These are phyloP conservation scores for Caenorhabditis japonica DNA, from an alignment of 2,888 invertebrate genomes.

Conservation along the genomic window DNA sequence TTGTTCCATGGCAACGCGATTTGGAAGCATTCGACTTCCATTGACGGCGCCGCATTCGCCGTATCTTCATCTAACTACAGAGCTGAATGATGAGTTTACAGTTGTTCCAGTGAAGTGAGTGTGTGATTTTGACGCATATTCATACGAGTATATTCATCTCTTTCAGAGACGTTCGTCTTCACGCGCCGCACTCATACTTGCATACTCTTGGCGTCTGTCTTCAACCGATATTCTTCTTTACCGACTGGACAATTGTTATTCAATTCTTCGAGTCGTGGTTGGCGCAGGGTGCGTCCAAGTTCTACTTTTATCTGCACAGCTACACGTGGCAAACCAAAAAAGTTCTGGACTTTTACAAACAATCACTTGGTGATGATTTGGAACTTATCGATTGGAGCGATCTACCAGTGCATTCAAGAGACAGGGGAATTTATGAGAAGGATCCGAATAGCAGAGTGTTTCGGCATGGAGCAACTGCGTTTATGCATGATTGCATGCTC, in stretches of 20 bases:
- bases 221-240: conserved; percentile 67
- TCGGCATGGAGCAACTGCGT: conserved; percentile 53
- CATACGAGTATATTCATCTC: neutral
- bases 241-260: conserved; percentile 62
- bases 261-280: conserved; percentile 70
- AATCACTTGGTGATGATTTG: conserved; percentile 45
- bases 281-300: conserved; percentile 67
- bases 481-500: conserved; percentile 60
- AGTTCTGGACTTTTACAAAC: conserved; percentile 58
- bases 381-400: conserved; percentile 61
- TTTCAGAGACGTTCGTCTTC: conserved; percentile 58
- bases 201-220: conserved; percentile 67
- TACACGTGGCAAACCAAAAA: conserved; percentile 53
- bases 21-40: conserved; percentile 40
- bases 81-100: conserved; percentile 42
- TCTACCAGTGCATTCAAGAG: conserved; percentile 49
- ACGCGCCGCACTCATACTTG: conserved; percentile 24
- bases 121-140: neutral
- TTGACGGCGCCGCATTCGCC: conserved; percentile 8
- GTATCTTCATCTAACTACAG: conserved; percentile 28
- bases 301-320: conserved; percentile 66
- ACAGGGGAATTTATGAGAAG: conserved; percentile 38
- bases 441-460: conserved; percentile 56
- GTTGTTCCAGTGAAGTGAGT: conserved; percentile 35
- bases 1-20: conserved; percentile 54